Conservation (phyloP, 2,888 invertebrate species). For the Heliconius ethilla region DNA sequence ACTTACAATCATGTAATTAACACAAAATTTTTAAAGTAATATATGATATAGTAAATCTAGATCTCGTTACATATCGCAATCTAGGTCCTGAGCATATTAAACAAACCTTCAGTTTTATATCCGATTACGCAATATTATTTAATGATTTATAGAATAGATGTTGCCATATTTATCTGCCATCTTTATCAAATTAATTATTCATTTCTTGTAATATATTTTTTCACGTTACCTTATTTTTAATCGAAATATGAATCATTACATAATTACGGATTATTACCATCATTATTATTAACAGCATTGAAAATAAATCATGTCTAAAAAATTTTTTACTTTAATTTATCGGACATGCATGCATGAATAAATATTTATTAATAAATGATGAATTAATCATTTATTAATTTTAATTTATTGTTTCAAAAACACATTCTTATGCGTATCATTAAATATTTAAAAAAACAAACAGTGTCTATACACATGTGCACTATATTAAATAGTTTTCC, state of each 20-base stretch:
- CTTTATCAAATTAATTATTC: not conserved
- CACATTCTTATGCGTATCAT: not conserved
- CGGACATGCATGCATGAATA: too few relatives aligned
- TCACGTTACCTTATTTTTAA: not conserved
- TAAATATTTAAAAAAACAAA: not conserved
- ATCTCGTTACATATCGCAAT: conserved; percentile 36
- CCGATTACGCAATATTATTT: conserved; percentile 34
- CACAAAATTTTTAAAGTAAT: too few relatives aligned
- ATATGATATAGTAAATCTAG: conserved; percentile 14
- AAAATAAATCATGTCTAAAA: not conserved
- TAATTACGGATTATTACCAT: too few relatives aligned
- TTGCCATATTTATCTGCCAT: not conserved
- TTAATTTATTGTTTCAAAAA: not conserved
- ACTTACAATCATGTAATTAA: not conserved
- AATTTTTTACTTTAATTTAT: not conserved
- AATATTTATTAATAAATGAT: too few relatives aligned
- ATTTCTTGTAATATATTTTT: not conserved
- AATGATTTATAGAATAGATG: conserved; percentile 10
- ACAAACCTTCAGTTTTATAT: conserved; percentile 29
- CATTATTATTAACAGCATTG: too few relatives aligned
- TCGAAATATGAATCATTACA: too few relatives aligned
- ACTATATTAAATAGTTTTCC: not conserved
- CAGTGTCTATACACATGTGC: not conserved
- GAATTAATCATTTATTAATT: not conserved
- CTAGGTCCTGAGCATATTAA: conserved; percentile 22